These are phyloP conservation scores for Aleiodes testaceus DNA, from an alignment of 2,888 invertebrate species.

Conservation along the genomic window DNA sequence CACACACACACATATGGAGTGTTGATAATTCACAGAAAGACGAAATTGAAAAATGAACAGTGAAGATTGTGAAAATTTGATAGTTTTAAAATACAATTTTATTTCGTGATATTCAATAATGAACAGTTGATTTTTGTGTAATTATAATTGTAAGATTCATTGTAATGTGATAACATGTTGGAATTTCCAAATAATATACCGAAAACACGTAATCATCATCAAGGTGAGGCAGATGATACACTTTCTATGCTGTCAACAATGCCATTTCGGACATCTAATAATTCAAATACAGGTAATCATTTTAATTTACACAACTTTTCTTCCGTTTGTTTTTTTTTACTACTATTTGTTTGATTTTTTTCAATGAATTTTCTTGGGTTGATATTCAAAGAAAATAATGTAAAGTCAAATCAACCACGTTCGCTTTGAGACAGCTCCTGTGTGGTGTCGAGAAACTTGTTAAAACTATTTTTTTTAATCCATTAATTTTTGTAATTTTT, in stretches of 20 bases:
- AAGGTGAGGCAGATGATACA: slow-evolving; percentile 55
- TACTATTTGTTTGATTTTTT: background rate
- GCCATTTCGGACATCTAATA: slow-evolving; percentile 62
- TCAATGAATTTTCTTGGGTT: too few relatives aligned
- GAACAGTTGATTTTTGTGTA: background rate
- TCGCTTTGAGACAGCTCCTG: too few relatives aligned
- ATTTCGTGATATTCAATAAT: background rate
- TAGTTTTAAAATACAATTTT: background rate
- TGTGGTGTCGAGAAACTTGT: too few relatives aligned
- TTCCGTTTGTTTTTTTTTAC: slow-evolving; percentile 11
- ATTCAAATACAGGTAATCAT: slow-evolving; percentile 62
- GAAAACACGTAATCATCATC: slow-evolving; percentile 56
- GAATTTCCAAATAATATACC: slow-evolving; percentile 78
- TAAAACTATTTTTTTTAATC: too few relatives aligned
- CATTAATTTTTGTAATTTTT: too few relatives aligned
- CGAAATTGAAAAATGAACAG: background rate
- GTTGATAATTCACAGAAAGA: background rate
- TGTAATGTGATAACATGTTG: slow-evolving; percentile 74
- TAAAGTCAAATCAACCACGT: too few relatives aligned
- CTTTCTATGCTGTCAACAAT: slow-evolving; percentile 56
- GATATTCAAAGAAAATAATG: background rate
- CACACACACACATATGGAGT: background rate
- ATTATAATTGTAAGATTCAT: slow-evolving; percentile 9
- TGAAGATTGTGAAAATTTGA: too few relatives aligned
- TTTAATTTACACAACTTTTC: background rate